Conservation (phyloP, 2,113 vertebrate species). For the Struthidea cinerea region DNA sequence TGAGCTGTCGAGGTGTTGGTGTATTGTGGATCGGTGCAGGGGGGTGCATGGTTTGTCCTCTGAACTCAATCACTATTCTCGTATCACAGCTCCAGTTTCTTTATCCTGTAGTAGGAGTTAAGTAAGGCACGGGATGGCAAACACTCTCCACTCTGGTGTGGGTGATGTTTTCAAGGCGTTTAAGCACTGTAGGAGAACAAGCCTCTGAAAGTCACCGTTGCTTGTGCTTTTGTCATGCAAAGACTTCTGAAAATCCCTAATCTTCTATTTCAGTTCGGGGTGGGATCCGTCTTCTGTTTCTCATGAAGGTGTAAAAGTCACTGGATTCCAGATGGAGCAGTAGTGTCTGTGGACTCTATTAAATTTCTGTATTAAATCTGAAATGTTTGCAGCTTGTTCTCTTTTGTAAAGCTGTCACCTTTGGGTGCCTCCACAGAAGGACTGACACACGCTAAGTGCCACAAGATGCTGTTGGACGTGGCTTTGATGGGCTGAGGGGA, state of each 20-base stretch:
- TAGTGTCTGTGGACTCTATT: not conserved
- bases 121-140: not conserved
- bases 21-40: not conserved
- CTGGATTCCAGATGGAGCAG: conserved; percentile 10
- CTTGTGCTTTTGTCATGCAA: not conserved
- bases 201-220: not conserved
- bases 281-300: not conserved
- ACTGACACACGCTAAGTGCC: not conserved
- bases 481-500: not conserved
- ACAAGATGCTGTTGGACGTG: not conserved
- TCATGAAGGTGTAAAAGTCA: conserved; percentile 13
- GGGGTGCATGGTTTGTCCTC: not conserved
- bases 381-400: not conserved
- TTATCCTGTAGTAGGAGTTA: not conserved
- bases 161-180: not conserved
- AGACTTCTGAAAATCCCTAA: not conserved
- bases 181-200: not conserved
- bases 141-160: not conserved
- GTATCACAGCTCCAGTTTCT: not conserved
- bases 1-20: not conserved
- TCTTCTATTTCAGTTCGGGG: not conserved
- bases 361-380: not conserved
- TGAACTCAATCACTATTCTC: not conserved
- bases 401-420: not conserved
- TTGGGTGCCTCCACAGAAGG: not conserved